Evolutionary conservation across 2,888 invertebrate genomes (phyloP).

Genomic region (Ectemnius cavifrons): DNA sequence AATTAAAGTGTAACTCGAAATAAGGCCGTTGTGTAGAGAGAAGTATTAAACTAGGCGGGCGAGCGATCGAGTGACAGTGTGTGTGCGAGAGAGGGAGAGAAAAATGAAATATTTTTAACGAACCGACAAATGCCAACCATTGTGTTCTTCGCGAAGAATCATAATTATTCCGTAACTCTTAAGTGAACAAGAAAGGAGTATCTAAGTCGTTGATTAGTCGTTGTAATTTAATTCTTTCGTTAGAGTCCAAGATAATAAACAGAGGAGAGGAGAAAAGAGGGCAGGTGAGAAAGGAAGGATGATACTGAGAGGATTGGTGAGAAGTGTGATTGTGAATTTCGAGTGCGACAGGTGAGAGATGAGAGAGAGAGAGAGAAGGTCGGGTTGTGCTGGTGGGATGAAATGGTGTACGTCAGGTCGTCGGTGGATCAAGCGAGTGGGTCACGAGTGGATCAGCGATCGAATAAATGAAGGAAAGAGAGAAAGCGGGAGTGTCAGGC

Average conservation of each 20-base stretch:
- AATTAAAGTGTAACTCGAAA: conserved; percentile 66
- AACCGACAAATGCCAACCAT: conserved; percentile 72
- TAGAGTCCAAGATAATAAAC: conserved; percentile 43
- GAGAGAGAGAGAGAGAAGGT: not conserved
- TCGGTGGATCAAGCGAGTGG: not conserved
- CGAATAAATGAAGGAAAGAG: not conserved
- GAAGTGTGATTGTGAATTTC: not conserved
- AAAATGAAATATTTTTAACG: conserved; percentile 68
- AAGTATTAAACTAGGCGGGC: conserved; percentile 65
- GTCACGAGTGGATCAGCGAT: conserved; percentile 2
- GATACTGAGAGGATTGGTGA: too few species aligned
- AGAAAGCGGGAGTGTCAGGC: not conserved
- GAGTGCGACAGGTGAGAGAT: not conserved
- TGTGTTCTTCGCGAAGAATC: conserved; percentile 72
- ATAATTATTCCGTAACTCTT: conserved; percentile 72
- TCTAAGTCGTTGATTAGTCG: conserved; percentile 72
- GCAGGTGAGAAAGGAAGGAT: not conserved
- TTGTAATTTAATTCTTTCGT: conserved; percentile 67
- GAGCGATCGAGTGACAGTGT: too few species aligned
- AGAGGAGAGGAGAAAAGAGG: conserved; percentile 4
- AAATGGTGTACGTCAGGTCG: not conserved
- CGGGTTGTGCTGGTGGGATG: not conserved
- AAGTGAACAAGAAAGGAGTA: conserved; percentile 62
- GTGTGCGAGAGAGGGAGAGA: not conserved
- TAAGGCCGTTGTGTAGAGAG: conserved; percentile 60